Evolutionary conservation across 2,113 vertebrate genomes (phyloP).

Genomic region (Anoplopoma fimbria): DNA sequence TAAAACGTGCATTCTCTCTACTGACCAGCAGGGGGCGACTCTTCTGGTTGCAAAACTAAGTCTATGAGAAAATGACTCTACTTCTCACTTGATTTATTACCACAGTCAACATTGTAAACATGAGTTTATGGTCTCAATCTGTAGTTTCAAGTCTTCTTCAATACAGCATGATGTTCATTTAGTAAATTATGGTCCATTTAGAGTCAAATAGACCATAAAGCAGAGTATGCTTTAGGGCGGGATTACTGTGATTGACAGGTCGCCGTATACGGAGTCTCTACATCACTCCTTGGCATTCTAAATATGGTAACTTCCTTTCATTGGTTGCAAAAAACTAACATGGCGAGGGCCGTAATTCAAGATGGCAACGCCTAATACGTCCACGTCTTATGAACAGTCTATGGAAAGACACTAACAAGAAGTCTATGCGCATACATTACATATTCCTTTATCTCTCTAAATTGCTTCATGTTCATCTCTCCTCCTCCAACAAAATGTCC

Average conservation of each 20-base stretch:
- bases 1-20: background rate
- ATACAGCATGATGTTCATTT: background rate
- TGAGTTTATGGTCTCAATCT: background rate
- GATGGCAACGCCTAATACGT: background rate
- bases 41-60: background rate
- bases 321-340: background rate
- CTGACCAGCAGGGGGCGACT: background rate
- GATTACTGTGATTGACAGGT: background rate
- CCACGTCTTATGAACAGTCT: background rate
- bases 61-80: background rate
- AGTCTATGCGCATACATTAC: background rate
- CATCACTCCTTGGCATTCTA: background rate
- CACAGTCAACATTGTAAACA: background rate
- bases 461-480: slow-evolving; percentile 25
- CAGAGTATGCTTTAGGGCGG: background rate
- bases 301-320: background rate
- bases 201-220: background rate
- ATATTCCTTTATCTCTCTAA: background rate
- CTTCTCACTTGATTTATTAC: background rate
- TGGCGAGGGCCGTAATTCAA: no score
- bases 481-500: slow-evolving; percentile 32
- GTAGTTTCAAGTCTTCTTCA: background rate
- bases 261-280: background rate
- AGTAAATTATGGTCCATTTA: background rate
- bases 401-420: background rate